Conservation (phyloP, 2,797 vertebrate genomes). For the Pangasius mekongensis region DNA sequence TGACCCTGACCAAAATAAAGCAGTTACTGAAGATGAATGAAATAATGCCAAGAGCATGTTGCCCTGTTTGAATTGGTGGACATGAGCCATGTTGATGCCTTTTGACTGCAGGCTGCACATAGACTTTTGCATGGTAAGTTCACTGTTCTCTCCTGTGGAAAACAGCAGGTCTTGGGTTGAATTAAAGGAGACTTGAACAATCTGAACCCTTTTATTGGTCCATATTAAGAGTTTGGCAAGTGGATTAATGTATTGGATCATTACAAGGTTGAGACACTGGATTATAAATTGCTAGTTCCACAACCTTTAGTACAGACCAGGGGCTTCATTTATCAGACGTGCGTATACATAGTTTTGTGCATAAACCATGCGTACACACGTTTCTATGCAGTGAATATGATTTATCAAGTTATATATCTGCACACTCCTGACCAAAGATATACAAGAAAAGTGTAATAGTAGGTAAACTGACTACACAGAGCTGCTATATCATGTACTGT, state of each 20-base stretch:
- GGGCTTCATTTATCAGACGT: neutral
- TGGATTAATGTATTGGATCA: neutral
- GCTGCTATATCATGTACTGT: neutral
- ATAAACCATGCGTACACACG: neutral
- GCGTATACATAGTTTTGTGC: neutral
- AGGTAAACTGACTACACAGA: neutral
- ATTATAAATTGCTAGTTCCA: neutral
- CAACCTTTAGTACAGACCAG: neutral
- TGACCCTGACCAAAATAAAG: too few relatives aligned
- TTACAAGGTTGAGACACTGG: neutral
- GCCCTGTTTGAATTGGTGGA: too few relatives aligned
- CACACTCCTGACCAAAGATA: neutral
- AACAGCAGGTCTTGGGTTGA: too few relatives aligned
- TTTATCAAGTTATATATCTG: neutral
- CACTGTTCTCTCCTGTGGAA: too few relatives aligned
- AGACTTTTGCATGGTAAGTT: too few relatives aligned
- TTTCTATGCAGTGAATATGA: neutral
- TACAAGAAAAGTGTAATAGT: too few relatives aligned
- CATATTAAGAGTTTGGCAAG: slow-evolving; percentile 1
- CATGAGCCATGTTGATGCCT: too few relatives aligned
- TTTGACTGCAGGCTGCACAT: too few relatives aligned
- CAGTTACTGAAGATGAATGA: too few relatives aligned
- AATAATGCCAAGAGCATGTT: too few relatives aligned
- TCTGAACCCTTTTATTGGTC: too few relatives aligned
- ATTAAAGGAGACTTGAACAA: too few relatives aligned